Evolutionary conservation across 2,113 vertebrate species (phyloP).

Genomic region (Microcebus jonahi): DNA sequence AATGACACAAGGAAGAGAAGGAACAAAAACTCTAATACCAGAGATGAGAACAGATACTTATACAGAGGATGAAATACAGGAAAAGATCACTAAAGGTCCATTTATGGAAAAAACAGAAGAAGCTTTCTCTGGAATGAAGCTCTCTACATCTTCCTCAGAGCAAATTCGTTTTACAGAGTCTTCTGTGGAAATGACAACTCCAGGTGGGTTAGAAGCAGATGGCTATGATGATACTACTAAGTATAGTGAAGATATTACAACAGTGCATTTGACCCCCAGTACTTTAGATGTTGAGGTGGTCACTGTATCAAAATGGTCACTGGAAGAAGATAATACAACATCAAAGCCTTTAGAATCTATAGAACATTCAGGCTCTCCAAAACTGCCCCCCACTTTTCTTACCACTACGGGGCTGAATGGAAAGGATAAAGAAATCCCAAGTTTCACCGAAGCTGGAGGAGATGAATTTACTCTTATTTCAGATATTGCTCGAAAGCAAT

Average conservation of each 20-base stretch:
- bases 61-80: constrained; percentile 48
- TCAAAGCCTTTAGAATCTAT: constrained; percentile 47
- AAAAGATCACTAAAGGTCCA: constrained; percentile 60
- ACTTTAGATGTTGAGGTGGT: constrained; percentile 68
- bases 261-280: constrained; percentile 30
- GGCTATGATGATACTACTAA: not conserved
- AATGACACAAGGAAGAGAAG: constrained; percentile 55
- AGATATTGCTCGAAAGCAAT: constrained; percentile 19
- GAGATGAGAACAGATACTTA: constrained; percentile 2
- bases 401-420: constrained; percentile 19
- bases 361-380: not conserved
- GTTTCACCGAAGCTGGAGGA: constrained; percentile 59
- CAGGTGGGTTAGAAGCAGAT: constrained; percentile 62
- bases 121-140: constrained; percentile 75
- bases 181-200: constrained; percentile 41
- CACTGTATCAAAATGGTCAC: constrained; percentile 74
- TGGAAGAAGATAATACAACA: constrained; percentile 65
- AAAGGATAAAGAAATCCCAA: constrained; percentile 21
- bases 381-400: constrained; percentile 41
- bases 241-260: not conserved
- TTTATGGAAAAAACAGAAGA: constrained; percentile 61
- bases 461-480: constrained; percentile 50
- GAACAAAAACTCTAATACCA: constrained; percentile 58
- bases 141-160: constrained; percentile 53
- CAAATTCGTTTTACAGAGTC: constrained; percentile 44